A percentile compares a stretch with the other conserved stretches of the same genome.
phyloP scores from a whole-genome alignment of 2,797 vertebrate species.

The Nothura maculosa region DNA sequence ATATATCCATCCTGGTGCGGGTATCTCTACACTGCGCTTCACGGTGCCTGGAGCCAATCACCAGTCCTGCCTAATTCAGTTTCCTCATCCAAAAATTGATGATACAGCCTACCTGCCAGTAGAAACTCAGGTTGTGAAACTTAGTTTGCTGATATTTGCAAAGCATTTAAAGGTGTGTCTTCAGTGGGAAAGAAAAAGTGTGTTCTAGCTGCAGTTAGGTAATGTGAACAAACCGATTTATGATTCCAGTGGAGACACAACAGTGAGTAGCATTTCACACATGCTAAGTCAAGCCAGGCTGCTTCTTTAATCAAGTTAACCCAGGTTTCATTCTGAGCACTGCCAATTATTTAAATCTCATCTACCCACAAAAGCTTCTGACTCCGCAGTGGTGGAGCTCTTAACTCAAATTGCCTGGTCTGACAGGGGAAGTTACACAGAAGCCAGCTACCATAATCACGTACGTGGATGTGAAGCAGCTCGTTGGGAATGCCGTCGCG shows the following conservation, averaged over 20 bases:
- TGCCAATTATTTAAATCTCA: conserved; percentile 48
- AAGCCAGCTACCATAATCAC: background rate
- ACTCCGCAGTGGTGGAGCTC: background rate
- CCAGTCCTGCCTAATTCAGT: background rate
- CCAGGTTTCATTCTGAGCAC: background rate
- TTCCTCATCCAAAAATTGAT: conserved; percentile 43
- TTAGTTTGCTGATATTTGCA: conserved; percentile 66
- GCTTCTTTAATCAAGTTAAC: conserved; percentile 27
- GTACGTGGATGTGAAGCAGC: rapidly evolving
- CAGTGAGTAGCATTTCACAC: background rate
- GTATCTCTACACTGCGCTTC: background rate
- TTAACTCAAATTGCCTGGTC: background rate
- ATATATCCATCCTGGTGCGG: background rate
- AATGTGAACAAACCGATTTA: background rate
- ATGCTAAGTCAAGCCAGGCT: background rate
- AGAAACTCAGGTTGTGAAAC: conserved; percentile 65
- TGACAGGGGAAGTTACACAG: background rate
- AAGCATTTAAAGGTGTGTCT: conserved; percentile 59
- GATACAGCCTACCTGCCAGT: conserved; percentile 10
- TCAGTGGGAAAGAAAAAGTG: background rate
- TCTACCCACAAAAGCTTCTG: background rate
- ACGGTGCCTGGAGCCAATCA: conserved; percentile 3
- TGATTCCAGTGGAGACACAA: background rate
- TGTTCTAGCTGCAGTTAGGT: background rate
- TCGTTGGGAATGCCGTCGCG: background rate